Evolutionary conservation across 2,113 vertebrate genomes (phyloP), one percentile per base, ranked within the genome.

Genomic region (Egretta garzetta): DNA sequence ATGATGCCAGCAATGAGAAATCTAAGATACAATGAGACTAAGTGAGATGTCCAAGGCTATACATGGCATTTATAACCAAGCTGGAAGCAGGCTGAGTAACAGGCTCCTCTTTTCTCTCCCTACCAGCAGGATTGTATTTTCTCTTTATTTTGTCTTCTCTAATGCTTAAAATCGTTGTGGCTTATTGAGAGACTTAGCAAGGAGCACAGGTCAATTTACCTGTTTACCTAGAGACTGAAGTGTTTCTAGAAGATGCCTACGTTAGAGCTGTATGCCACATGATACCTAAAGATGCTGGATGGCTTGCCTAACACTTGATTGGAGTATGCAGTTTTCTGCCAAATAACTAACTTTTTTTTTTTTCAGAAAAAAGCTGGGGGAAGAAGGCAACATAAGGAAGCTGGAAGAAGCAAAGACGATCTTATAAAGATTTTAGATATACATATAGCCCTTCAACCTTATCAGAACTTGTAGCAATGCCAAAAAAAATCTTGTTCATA

Each of bases 281-380:
- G n/a, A n/a, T 10, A 55, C 26, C 37, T 59, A 23, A 45, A 72
- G 67, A 49, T 27, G 35, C 28, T 66, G 41, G 30, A 50, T 20
- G 22, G 10, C 17, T 53, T 87, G 22, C 22, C 43, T 53, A 21
- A 7, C 16, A 30, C 18, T 83, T 35, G 63, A 59, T 6, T 68
- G 14, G 11, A 74, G 26, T 14, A 16, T 0, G 2, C 0, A 68
- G 12, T 0, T 77, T 4, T 37, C 70, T 79, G 66, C 10, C 63
- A 89, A 53, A 71, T 24, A 64, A 52, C 4, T 33, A n/a, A 10
- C 8, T 8, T 26, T 35, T 35, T 33, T 19, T 26, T 39, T 37
- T 30, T 19, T 47, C 28, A 24, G 18, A 66, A 35, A 66, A 67
- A 68, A 60, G 17, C 2, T 22, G 37, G 47, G 26, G 22, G 8